Evolutionary conservation across 2,113 vertebrate species (phyloP), one percentile per base, ranked within the genome.

Genomic region (Trochalopteron elliotii): DNA sequence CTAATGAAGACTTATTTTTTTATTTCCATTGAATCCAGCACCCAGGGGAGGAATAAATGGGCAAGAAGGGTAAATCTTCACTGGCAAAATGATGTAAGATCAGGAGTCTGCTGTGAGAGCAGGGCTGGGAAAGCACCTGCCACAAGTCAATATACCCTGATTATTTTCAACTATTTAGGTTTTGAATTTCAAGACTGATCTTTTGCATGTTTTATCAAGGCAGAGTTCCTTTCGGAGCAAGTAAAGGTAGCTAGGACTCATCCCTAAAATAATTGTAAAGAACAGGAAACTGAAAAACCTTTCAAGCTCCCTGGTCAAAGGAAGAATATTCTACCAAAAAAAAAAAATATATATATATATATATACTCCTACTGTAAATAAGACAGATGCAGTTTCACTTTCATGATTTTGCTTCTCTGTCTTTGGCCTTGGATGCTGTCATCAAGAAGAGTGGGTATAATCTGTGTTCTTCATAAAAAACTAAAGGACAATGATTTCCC

Each of bases 1-100:
- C 42, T 96, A 94, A 96, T 96, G 86, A 95, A 94, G 44, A 44
- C 19, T 89, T 83, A 27, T 69, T 94, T 69, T 95, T 59, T 57
- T 55, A 19, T 56, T n/a, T 89, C 87, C 47, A 79, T 71, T 59
- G 37, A 95, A 92, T 84, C 49, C 40, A 92, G 50, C 15, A 78
- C 83, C 80, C 87, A 79, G 18, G 96, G 89, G 94, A 96, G 31
- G 14, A 40, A 87, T 89, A 69, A 65, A 91, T 89, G 87, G 93
- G 77, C 61, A 91, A 91, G 69, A 94, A 91, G 53, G 52, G 64
- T 94, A 92, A 74, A 89, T 68, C 65, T 79, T 72, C n/a, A 20
- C 69, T 84, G 72, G 52, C 56, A 78, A 78, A 52, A 92, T 60
- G 40, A 91, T 87, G 33, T 68, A 71, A 80, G 60, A 84, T 11